Conservation (phyloP, 2,888 invertebrate genomes). For the Nomada fabriciana region DNA sequence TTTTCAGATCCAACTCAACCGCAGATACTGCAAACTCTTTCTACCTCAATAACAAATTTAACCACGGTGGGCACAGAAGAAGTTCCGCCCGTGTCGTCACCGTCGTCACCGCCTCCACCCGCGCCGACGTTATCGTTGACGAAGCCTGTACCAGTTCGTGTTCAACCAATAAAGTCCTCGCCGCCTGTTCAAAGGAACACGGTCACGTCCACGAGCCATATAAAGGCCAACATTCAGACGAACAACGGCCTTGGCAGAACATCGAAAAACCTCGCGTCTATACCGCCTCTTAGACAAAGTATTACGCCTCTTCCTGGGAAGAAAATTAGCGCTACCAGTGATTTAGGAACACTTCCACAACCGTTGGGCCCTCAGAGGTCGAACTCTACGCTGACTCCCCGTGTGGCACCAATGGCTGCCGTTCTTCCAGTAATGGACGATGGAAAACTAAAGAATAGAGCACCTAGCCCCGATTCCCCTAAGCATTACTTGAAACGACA, state of each 20-base stretch:
- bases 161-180: constrained; percentile 82
- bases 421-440: constrained; percentile 82
- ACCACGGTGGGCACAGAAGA: constrained; percentile 74
- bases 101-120: constrained; percentile 72
- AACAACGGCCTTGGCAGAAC: constrained; percentile 75
- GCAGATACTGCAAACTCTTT: constrained; percentile 84
- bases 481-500: constrained; percentile 81
- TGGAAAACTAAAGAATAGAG: constrained; percentile 80
- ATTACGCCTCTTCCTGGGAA: constrained; percentile 80
- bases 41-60: constrained; percentile 81
- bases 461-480: constrained; percentile 81
- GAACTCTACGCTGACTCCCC: constrained; percentile 81
- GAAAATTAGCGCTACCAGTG: constrained; percentile 67
- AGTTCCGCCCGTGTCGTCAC: constrained; percentile 72
- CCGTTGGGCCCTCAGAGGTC: constrained; percentile 82
- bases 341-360: constrained; percentile 65
- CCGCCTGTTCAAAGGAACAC: constrained; percentile 80
- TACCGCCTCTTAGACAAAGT: constrained; percentile 81
- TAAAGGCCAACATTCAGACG: constrained; percentile 80
- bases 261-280: constrained; percentile 80
- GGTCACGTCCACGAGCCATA: constrained; percentile 82
- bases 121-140: constrained; percentile 75
- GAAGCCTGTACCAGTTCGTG: constrained; percentile 81
- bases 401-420: constrained; percentile 83
- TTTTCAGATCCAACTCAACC: constrained; percentile 85